Base-by-base conservation (phyloP, 2,113 vertebrate species). In the Calyptomena viridis region DNA sequence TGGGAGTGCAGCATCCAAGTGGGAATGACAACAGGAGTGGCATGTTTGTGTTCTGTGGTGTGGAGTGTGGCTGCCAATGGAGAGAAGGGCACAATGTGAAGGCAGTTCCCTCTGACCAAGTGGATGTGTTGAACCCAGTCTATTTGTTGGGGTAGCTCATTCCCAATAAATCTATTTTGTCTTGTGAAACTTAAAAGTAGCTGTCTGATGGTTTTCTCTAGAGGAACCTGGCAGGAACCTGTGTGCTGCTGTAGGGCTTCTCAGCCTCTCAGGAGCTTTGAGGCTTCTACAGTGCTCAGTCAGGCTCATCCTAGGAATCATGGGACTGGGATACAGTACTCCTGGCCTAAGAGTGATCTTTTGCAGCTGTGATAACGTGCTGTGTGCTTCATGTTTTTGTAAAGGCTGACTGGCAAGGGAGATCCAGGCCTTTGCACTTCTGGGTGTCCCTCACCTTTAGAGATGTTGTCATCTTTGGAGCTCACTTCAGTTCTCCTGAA, bases 41-140 rank as follows among this genome's bases (percentile, higher is more conserved):
- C 1, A 3, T 21, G 44, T 22, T 68, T 5, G 1, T 67, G 49
- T 59, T 31, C 59, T 19, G 55, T 14, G 15, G 9, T 3, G 1
- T 9, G 39, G 22, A 17, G 25, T 1, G 0, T 37, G 20, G 31
- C 64, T 77, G 20, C n/a, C 55, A 1, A 4, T 16, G 23, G 44
- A 2, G 6, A 3, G 19, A 28, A 63, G n/a, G 47, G 28, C 67
- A 30, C 0, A 0, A 13, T 20, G 4, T 8, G 25, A 63, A 49
- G n/a, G 28, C 58, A 31, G n/a, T n/a, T 55, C 31, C 4, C 5
- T 42, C 55, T 69, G 53, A 64, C 50, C 74, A 64, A 23, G 40
- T 3, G 27, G 27, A 11, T 12, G 0, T 8, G 14, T 60, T 64
- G 76, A 74, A 11, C 14, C 19, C 44, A 33, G 8, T 31, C 37